Conservation (phyloP, 2,888 invertebrate genomes). For the Sphaerophoria rueppellii region DNA sequence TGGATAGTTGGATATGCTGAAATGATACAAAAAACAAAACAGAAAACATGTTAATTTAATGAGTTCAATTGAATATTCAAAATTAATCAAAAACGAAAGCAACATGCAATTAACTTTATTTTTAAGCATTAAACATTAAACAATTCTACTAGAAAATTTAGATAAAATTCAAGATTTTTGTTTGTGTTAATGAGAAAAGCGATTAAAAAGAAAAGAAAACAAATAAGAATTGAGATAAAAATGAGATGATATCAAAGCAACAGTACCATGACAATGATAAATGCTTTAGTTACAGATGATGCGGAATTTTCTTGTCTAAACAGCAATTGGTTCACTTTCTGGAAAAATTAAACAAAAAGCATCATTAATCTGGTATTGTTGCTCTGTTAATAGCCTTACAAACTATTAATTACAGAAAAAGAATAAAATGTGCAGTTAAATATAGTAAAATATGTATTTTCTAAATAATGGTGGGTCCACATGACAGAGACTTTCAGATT, state of each 20-base stretch:
- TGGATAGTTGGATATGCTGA: slow-evolving; percentile 90
- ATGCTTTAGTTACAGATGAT: slow-evolving; percentile 52
- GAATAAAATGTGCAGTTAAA: not conserved
- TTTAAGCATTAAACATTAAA: not conserved
- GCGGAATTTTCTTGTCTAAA: slow-evolving; percentile 52
- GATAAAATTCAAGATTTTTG: not conserved
- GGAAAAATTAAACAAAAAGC: slow-evolving; percentile 55
- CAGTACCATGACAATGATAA: slow-evolving; percentile 50
- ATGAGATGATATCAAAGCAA: slow-evolving; percentile 56
- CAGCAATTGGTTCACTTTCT: slow-evolving; percentile 60
- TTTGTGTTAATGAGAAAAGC: slow-evolving; percentile 7
- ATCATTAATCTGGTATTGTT: slow-evolving; percentile 49
- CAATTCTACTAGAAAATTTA: not conserved
- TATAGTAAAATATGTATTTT: not conserved
- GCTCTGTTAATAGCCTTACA: slow-evolving; percentile 34
- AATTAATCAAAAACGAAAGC: not conserved
- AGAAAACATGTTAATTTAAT: not conserved
- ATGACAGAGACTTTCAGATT: too few species aligned
- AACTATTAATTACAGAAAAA: slow-evolving; percentile 5
- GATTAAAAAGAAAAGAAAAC: slow-evolving; percentile 11
- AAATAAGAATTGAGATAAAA: slow-evolving; percentile 5
- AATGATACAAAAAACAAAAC: slow-evolving; percentile 70
- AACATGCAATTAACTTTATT: too few species aligned
- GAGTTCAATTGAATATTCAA: slow-evolving; percentile 13
- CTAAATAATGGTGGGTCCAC: too few species aligned